These are phyloP conservation scores for Tribolium castaneum DNA, from an alignment of 1,140 invertebrate genomes.

Conservation along the genomic window DNA sequence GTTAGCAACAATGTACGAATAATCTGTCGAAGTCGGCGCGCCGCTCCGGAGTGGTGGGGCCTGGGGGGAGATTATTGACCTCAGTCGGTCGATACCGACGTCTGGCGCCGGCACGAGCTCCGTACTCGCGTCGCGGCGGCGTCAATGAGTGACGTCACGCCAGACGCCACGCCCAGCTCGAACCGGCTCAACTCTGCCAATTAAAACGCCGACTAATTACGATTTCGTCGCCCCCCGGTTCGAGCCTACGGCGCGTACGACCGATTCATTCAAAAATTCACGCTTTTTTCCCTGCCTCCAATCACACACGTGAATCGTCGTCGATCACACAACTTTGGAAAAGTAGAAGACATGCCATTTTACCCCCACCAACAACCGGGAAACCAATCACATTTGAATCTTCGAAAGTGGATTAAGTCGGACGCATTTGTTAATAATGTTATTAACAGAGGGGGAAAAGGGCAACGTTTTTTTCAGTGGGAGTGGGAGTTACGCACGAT, in stretches of 20 bases:
- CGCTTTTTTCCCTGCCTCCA: background rate
- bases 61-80: constrained; percentile 53
- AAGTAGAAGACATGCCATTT: background rate
- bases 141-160: constrained; percentile 58
- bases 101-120: constrained; percentile 55
- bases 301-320: background rate
- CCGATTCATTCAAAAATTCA: constrained; percentile 31
- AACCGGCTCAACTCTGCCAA: constrained; percentile 1
- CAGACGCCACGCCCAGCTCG: constrained; percentile 48
- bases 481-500: constrained; percentile 9
- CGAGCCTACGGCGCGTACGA: background rate
- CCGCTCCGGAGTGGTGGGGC: constrained; percentile 21
- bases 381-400: no score
- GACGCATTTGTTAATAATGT: background rate
- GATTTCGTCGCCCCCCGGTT: constrained; percentile 17
- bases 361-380: background rate
- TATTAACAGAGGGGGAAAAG: background rate
- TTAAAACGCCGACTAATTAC: constrained; percentile 39
- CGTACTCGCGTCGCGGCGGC: constrained; percentile 54
- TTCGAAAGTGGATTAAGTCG: background rate
- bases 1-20: constrained; percentile 32
- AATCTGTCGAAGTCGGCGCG: constrained; percentile 22
- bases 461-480: constrained; percentile 1
- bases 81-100: constrained; percentile 59
- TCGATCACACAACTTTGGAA: background rate